phyloP scores from a whole-genome alignment of 2,888 invertebrate genomes.

The Muschampia plurimacula region DNA sequence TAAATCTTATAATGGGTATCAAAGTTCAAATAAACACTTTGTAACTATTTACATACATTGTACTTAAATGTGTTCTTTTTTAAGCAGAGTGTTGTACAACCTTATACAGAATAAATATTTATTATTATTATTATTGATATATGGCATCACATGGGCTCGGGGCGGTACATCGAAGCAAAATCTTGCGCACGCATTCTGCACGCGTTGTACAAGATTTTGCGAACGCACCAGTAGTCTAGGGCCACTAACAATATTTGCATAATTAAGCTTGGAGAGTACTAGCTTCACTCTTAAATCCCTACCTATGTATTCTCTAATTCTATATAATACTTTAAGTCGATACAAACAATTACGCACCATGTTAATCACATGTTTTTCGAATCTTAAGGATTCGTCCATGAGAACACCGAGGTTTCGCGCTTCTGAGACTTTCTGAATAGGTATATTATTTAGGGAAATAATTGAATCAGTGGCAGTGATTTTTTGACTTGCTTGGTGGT shows the following conservation, averaged over 20 bases:
- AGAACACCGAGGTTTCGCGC: neutral
- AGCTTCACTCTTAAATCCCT: neutral
- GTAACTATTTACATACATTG: too few species aligned
- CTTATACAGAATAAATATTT: too few species aligned
- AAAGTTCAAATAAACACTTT: too few species aligned
- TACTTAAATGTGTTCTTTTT: too few species aligned
- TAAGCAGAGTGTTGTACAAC: too few species aligned
- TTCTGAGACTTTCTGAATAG: neutral
- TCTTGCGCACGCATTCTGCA: neutral
- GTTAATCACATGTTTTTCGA: neutral
- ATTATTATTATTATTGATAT: neutral
- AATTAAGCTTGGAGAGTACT: neutral
- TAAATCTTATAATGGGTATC: too few species aligned
- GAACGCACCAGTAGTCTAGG: neutral
- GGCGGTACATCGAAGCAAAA: neutral
- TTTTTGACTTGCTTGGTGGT: neutral
- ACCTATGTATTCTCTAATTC: neutral
- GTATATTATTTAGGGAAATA: neutral
- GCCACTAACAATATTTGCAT: neutral
- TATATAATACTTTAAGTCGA: neutral
- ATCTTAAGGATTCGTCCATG: neutral
- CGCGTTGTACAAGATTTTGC: neutral
- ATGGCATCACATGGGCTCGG: neutral
- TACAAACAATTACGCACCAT: neutral
- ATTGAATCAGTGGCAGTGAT: neutral